phyloP scores from a whole-genome alignment of 2,113 vertebrate species.

The Pygoscelis adeliae region DNA sequence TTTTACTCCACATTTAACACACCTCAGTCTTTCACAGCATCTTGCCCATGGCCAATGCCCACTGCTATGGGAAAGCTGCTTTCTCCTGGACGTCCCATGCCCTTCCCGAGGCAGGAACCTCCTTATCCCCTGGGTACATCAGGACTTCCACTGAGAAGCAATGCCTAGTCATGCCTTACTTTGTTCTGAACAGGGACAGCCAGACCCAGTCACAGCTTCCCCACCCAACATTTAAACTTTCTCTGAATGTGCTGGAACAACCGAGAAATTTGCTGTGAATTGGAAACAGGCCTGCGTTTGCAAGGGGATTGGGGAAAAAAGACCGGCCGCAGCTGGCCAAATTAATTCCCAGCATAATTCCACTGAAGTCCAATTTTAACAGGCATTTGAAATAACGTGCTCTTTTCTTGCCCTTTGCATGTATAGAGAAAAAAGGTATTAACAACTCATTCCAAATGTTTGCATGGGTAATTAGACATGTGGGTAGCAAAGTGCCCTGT shows the following conservation, averaged over 20 bases:
- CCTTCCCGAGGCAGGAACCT: accelerated
- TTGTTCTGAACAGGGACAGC: background rate
- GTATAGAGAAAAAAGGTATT: background rate
- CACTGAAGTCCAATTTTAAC: background rate
- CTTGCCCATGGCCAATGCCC: background rate
- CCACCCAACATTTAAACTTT: background rate
- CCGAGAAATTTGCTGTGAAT: background rate
- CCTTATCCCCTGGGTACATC: accelerated
- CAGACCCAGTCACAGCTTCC: background rate
- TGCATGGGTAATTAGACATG: conserved; percentile 4
- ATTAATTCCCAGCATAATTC: conserved; percentile 14
- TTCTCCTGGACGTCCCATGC: background rate
- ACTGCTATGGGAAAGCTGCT: accelerated
- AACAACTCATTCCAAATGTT: background rate
- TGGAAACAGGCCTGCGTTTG: background rate
- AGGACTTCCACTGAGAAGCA: background rate
- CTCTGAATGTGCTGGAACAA: background rate
- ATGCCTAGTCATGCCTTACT: accelerated
- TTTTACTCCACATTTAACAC: background rate
- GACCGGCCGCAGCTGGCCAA: conserved; percentile 35
- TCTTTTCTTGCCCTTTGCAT: conserved; percentile 35
- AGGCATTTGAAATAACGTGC: background rate
- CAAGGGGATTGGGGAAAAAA: background rate
- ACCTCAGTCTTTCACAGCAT: background rate
- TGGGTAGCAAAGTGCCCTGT: background rate